These are phyloP conservation scores for Gymnoscopelus braueri DNA, from an alignment of 2,797 vertebrate species.

Conservation along the genomic window DNA sequence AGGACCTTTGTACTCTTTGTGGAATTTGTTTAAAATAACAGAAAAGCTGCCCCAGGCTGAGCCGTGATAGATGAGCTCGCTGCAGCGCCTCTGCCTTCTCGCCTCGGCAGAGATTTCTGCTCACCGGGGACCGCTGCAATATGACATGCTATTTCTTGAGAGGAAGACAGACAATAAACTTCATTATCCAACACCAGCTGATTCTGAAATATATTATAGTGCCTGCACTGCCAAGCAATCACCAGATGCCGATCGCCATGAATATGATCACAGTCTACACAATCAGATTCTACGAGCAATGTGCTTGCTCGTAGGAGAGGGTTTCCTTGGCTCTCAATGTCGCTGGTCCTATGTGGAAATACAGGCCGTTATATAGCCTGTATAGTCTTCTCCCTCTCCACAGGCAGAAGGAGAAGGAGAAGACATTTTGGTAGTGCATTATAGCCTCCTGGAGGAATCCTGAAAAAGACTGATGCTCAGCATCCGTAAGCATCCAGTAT, in stretches of 20 bases:
- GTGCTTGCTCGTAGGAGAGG: not conserved
- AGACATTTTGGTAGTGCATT: conserved; percentile 76
- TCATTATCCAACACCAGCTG: conserved; percentile 9
- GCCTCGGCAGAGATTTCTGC: not conserved
- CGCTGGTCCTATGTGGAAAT: conserved; percentile 30
- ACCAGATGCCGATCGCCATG: not conserved
- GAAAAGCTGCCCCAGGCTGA: conserved; percentile 41
- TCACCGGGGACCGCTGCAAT: conserved; percentile 29
- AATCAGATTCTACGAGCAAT: not conserved
- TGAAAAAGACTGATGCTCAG: conserved; percentile 64
- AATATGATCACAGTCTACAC: conserved; percentile 16
- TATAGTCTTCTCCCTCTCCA: conserved; percentile 8
- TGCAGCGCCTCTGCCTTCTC: conserved; percentile 20
- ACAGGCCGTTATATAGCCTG: conserved; percentile 16
- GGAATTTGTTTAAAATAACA: conserved; percentile 50
- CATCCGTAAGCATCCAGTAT: conserved; percentile 48
- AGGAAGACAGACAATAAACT: conserved; percentile 8
- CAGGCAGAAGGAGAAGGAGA: conserved; percentile 31
- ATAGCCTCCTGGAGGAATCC: conserved; percentile 55
- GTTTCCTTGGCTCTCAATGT: conserved; percentile 30
- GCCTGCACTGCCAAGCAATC: too few relatives aligned
- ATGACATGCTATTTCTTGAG: conserved; percentile 40
- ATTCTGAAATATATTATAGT: too few relatives aligned
- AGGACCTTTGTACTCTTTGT: conserved; percentile 47
- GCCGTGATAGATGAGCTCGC: conserved; percentile 38